phyloP scores from a whole-genome alignment of 2,797 vertebrate genomes.

The Parauchenoglanis ngamensis region DNA sequence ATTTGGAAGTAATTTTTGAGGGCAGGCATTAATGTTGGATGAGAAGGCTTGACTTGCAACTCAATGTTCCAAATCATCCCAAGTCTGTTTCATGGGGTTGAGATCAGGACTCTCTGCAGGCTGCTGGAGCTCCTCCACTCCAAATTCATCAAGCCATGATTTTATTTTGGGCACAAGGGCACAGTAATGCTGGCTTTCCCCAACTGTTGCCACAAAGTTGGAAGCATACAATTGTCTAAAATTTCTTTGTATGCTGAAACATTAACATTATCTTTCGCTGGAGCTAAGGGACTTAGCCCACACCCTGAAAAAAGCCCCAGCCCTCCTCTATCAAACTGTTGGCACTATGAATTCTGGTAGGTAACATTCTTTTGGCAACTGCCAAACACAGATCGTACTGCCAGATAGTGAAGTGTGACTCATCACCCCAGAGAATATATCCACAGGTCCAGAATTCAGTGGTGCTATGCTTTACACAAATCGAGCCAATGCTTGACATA shows the following conservation, averaged over 20 bases:
- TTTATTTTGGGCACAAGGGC: neutral
- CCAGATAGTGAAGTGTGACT: no score
- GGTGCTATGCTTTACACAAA: neutral
- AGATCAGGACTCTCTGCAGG: no score
- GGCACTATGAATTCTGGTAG: neutral
- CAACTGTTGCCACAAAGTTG: neutral
- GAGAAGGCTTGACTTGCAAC: neutral
- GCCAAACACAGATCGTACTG: neutral
- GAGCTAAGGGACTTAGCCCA: neutral
- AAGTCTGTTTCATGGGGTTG: neutral
- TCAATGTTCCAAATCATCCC: neutral
- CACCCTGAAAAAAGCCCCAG: neutral
- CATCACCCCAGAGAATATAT: no score
- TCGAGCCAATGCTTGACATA: neutral
- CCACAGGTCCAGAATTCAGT: neutral
- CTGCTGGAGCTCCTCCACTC: no score
- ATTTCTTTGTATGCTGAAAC: neutral
- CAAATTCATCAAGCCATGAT: neutral
- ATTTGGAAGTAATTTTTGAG: no score
- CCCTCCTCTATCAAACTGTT: neutral
- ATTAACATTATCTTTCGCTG: neutral
- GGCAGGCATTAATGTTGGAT: no score
- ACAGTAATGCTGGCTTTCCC: neutral
- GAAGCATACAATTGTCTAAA: neutral
- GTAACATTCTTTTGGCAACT: neutral